These are phyloP conservation scores for Onchidella celtica DNA, from an alignment of 2,888 invertebrate species.

Conservation along the genomic window DNA sequence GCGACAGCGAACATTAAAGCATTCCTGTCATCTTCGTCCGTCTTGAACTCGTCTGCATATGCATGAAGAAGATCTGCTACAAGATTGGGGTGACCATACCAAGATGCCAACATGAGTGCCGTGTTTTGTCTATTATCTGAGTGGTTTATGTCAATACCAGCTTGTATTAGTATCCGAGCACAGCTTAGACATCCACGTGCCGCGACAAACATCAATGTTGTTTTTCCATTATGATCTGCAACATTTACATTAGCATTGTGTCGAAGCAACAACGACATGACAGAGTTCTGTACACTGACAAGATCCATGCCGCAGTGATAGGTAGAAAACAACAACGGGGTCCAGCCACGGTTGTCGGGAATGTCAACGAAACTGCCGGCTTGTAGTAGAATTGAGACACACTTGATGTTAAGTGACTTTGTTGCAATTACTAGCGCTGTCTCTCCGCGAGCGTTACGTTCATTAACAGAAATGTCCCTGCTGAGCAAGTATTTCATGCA, in stretches of 20 bases:
- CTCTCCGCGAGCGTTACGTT: neutral
- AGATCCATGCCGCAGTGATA: no score
- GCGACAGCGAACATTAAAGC: neutral
- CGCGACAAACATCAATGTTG: neutral
- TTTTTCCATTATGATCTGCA: neutral
- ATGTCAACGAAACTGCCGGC: no score
- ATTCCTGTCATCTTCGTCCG: neutral
- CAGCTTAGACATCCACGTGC: neutral
- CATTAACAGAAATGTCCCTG: neutral
- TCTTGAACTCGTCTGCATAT: neutral
- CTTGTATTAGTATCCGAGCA: neutral
- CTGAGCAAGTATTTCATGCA: neutral
- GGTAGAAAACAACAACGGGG: no score
- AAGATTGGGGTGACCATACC: neutral
- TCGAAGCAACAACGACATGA: no score
- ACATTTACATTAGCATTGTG: neutral
- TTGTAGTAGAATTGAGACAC: neutral
- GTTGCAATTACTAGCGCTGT: neutral
- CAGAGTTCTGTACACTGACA: no score
- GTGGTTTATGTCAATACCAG: neutral
- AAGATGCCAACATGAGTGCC: neutral
- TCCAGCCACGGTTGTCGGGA: no score
- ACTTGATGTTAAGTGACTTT: neutral
- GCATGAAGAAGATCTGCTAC: neutral
- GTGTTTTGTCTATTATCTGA: neutral